Percentiles rank a stretch among this genome's conserved stretches.
Conservation (phyloP, 2,888 invertebrate genomes). For the Pedicia rivosa region DNA sequence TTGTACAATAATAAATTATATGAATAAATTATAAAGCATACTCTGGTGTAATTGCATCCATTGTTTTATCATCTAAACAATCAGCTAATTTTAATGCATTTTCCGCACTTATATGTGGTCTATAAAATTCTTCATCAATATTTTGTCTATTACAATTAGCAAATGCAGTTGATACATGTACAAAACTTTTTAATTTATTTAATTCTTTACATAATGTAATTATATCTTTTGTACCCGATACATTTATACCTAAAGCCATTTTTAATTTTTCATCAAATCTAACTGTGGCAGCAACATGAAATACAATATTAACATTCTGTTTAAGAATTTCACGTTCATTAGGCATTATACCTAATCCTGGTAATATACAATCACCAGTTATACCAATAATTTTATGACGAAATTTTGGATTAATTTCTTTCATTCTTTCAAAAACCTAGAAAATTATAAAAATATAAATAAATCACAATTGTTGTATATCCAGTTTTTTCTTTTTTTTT, state of each 20-base stretch:
- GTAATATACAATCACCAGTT: slow-evolving; percentile 26
- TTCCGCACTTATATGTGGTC: slow-evolving; percentile 22
- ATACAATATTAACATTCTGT: slow-evolving; percentile 37
- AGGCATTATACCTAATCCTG: slow-evolving; percentile 26
- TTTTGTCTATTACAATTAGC: slow-evolving; percentile 37
- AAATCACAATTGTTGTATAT: too few relatives aligned
- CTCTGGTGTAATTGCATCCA: slow-evolving; percentile 23
- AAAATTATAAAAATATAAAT: too few relatives aligned
- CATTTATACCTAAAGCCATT: slow-evolving; percentile 50
- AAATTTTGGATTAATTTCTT: slow-evolving; percentile 17
- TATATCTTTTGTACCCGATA: slow-evolving; percentile 45
- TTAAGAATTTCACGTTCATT: slow-evolving; percentile 21
- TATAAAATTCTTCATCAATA: slow-evolving; percentile 29
- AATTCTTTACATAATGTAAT: slow-evolving; percentile 46
- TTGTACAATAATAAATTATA: background rate
- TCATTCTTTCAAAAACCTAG: slow-evolving; percentile 14
- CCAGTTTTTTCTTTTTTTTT: too few relatives aligned
- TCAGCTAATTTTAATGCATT: slow-evolving; percentile 23
- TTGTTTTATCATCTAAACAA: slow-evolving; percentile 21
- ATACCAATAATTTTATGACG: slow-evolving; percentile 28
- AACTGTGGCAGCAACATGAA: slow-evolving; percentile 88
- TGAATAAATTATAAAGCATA: slow-evolving; percentile 10
- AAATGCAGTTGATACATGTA: slow-evolving; percentile 55
- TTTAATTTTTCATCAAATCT: slow-evolving; percentile 52
- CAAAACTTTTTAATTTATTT: slow-evolving; percentile 39